Percentiles rank a stretch among this genome's conserved stretches.
Conservation (phyloP, 92 coral and sea anemone genomes). For the Porites lobata region DNA sequence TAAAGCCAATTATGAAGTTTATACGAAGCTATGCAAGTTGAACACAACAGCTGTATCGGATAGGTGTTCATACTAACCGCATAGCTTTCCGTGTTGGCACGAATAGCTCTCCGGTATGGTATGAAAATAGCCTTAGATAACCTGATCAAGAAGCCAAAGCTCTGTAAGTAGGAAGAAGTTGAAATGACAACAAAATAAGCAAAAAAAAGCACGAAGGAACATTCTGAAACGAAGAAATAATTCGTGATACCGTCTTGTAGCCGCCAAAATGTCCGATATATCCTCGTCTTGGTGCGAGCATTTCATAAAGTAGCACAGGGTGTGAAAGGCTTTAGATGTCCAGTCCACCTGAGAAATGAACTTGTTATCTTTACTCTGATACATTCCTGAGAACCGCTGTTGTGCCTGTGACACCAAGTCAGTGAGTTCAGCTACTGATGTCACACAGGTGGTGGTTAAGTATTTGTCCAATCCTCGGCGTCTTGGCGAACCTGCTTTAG, state of each 20-base stretch:
- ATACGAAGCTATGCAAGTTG: too few species aligned
- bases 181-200: background rate
- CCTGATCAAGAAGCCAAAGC: too few species aligned
- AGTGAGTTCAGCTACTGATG: slow-evolving; percentile 74
- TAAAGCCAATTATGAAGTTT: too few species aligned
- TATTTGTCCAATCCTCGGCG: slow-evolving; percentile 68
- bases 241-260: slow-evolving; percentile 70
- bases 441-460: slow-evolving; percentile 83
- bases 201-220: background rate
- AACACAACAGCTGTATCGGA: too few species aligned
- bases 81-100: too few species aligned
- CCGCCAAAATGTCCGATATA: slow-evolving; percentile 61
- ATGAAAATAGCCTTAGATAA: too few species aligned
- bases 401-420: slow-evolving; percentile 78
- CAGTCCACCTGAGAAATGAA: slow-evolving; percentile 75
- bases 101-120: too few species aligned
- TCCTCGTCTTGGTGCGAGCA: slow-evolving; percentile 83
- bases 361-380: slow-evolving; percentile 87
- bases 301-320: slow-evolving; percentile 79
- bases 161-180: background rate
- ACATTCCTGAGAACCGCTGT: slow-evolving; percentile 69
- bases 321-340: slow-evolving; percentile 74
- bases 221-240: background rate
- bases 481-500: slow-evolving; percentile 25
- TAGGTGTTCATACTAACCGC: too few species aligned